Base-by-base conservation (phyloP, 30 jellyfish, hydroid and myxozoan species). In the Cassiopea andromeda region DNA sequence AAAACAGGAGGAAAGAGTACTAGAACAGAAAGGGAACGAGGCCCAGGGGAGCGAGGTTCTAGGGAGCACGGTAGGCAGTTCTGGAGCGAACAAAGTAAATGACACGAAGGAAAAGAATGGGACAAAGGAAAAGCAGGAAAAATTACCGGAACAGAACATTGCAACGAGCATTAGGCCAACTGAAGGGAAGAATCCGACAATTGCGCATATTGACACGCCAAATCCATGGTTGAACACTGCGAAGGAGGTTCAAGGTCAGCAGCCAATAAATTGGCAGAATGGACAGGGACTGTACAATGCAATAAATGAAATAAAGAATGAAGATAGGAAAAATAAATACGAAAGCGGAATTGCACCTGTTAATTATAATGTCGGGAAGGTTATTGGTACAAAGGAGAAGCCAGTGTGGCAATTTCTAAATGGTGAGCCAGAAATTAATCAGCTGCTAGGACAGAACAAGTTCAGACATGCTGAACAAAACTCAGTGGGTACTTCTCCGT, bases 151-250 rank as follows among this genome's bases (percentile, higher is more conserved):
- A 38, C 71, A 80, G 17, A 44, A 4, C 48, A 57, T 57, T 43
- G 48, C 64, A 45, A 19, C 78, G 60, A 60, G 44, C 13, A 43
- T 64, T 13, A 71, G 77, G 78, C 27, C 78, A 0, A 71, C 46
- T 48, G 67, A 69, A 2, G 73, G 7, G 48, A 71, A 71, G 78
- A 49, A n/a, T 7, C 69, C 83, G 13, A 69, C 78, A 2, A 69
- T 78, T 5, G 75, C 90, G 1, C 46, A 46, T 18, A 12, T 46
- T 12, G 69, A 57, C 50, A 44, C 85, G 16, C 85, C 73, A 19
- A 87, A 87, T 70, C 94, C 94, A 2, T 87, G 94, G 94, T 17
- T 78, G 18, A 48, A 68, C n/a, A 64, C 79, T 16, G 94, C 94
- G 6, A 87, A 87, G 73, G 85, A 78, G 74, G 72, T 73, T 2